Conservation (phyloP, 2,113 vertebrate species). For the Lonchura striata region DNA sequence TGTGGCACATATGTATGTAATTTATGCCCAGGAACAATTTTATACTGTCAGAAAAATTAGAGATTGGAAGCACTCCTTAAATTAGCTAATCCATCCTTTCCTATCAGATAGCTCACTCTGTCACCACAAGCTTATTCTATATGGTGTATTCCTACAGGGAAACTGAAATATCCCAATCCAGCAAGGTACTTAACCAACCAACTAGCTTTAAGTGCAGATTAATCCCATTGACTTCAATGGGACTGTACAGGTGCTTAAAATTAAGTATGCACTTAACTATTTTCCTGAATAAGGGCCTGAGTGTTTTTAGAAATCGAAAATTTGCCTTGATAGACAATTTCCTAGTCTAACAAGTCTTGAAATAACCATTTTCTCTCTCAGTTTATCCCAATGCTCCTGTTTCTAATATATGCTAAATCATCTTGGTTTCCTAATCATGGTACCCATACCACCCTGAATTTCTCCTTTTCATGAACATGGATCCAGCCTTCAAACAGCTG, state of each 20-base stretch:
- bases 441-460: neutral
- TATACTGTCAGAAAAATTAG: constrained; percentile 61
- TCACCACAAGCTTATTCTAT: constrained; percentile 49
- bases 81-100: constrained; percentile 59
- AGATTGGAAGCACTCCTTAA: constrained; percentile 53
- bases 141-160: neutral
- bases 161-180: constrained; percentile 17
- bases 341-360: constrained; percentile 19
- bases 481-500: neutral
- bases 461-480: neutral
- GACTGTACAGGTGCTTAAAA: constrained; percentile 50
- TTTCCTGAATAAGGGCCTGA: constrained; percentile 27
- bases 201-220: neutral
- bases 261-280: constrained; percentile 20
- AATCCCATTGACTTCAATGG: constrained; percentile 4
- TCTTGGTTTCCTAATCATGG: neutral
- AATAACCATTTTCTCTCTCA: neutral
- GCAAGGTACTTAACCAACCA: constrained; percentile 14
- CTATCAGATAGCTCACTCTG: constrained; percentile 56
- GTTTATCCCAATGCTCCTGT: neutral
- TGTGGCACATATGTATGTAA: constrained; percentile 51
- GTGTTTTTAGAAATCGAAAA: neutral
- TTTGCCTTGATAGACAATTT: constrained; percentile 45
- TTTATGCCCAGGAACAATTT: constrained; percentile 52
- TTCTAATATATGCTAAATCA: constrained; percentile 21